Conservation (phyloP, 2,113 vertebrate genomes). For the Pluvianellus socialis region DNA sequence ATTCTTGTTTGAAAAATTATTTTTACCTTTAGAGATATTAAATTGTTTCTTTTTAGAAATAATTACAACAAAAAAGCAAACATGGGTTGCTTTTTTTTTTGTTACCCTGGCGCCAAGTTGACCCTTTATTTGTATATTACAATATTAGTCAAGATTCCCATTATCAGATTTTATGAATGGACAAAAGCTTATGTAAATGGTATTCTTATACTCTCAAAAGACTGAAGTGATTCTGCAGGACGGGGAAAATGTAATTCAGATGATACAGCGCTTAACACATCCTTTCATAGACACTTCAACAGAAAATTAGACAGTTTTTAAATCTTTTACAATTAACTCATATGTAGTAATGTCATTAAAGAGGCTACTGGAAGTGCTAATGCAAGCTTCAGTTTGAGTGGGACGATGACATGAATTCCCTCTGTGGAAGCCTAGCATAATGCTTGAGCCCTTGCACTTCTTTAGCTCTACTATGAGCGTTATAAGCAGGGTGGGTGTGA, state of each 20-base stretch:
- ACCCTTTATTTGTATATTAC: neutral
- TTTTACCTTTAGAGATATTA: neutral
- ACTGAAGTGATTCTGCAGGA: neutral
- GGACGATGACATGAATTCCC: neutral
- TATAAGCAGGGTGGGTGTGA: accelerated
- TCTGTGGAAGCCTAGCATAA: neutral
- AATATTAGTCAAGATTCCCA: neutral
- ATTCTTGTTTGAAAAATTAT: neutral
- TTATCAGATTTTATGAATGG: conserved; percentile 7
- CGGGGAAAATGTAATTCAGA: neutral
- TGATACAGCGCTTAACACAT: neutral
- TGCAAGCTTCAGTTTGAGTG: neutral
- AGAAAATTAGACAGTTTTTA: neutral
- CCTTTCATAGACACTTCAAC: neutral
- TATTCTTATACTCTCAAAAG: neutral
- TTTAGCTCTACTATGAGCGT: neutral
- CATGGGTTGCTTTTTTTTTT: neutral
- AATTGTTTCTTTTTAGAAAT: neutral
- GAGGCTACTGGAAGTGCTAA: neutral
- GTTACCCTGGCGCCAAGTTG: neutral
- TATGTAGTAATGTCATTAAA: neutral
- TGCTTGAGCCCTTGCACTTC: neutral
- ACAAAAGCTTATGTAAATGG: neutral
- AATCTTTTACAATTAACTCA: neutral
- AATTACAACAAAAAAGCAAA: neutral